Evolutionary conservation across 2,888 invertebrate species (phyloP).

Genomic region (Eurytoma californica): DNA sequence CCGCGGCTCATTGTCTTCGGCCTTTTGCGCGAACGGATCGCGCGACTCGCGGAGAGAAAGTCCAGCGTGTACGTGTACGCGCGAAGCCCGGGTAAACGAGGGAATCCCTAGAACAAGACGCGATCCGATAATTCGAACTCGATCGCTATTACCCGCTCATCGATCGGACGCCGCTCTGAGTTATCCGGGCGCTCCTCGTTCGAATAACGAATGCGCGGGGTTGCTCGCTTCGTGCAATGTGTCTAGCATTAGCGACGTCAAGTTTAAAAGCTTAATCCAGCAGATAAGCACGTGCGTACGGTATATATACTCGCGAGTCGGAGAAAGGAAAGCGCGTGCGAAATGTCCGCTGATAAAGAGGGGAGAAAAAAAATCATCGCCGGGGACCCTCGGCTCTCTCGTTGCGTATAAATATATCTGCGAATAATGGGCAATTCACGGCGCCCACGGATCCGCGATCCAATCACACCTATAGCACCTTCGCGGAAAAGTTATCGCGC

Average conservation of each 20-base stretch:
- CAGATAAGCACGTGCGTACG: background rate
- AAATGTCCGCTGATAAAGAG: background rate
- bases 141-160: background rate
- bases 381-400: background rate
- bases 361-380: background rate
- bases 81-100: constrained; percentile 9
- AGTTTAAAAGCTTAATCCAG: too few species aligned
- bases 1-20: constrained; percentile 37
- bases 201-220: too few species aligned
- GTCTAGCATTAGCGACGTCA: too few species aligned
- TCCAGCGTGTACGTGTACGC: constrained; percentile 22
- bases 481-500: constrained; percentile 25
- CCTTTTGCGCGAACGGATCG: background rate
- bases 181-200: background rate
- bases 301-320: background rate
- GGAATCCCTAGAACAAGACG: constrained; percentile 13
- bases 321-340: background rate
- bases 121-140: background rate
- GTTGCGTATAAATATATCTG: constrained; percentile 9
- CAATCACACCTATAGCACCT: constrained; percentile 40
- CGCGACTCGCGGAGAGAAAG: background rate
- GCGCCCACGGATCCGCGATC: constrained; percentile 44
- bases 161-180: background rate
- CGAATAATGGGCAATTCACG: constrained; percentile 40
- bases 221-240: too few species aligned